Evolutionary conservation across 2,888 invertebrate genomes (phyloP).

Genomic region (Synergus umbraculus): DNA sequence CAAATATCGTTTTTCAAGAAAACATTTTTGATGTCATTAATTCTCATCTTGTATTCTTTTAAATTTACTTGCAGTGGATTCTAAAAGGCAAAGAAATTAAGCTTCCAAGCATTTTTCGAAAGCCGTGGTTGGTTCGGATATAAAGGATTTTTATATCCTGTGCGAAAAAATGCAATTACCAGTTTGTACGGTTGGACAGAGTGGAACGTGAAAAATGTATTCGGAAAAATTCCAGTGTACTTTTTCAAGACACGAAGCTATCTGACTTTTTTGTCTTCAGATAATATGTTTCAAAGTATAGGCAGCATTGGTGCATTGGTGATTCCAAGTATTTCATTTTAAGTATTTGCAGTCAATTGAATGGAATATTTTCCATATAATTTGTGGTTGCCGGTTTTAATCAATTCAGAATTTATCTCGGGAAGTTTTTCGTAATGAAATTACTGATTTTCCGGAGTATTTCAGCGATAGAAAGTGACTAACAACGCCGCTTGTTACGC

Average conservation of each 20-base stretch:
- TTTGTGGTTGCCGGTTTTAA: not conserved
- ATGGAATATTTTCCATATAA: not conserved
- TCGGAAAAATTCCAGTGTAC: constrained; percentile 24
- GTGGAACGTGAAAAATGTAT: constrained; percentile 28
- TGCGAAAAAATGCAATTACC: constrained; percentile 35
- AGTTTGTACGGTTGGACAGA: constrained; percentile 17
- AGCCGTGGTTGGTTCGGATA: constrained; percentile 1
- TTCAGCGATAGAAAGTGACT: constrained; percentile 3
- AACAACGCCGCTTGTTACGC: constrained; percentile 20
- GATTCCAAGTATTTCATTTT: not conserved
- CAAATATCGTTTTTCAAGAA: not conserved
- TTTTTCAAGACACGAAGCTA: constrained; percentile 12
- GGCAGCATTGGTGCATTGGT: not conserved
- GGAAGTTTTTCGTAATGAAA: not conserved
- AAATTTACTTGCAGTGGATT: not conserved
- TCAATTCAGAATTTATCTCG: constrained; percentile 7
- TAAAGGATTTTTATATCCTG: constrained; percentile 33
- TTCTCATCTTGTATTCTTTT: not conserved
- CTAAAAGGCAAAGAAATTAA: constrained; percentile 6
- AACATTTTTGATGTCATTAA: constrained; percentile 14
- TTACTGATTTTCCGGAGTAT: not conserved
- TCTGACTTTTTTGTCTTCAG: not conserved
- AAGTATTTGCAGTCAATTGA: too few relatives aligned
- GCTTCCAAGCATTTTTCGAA: constrained; percentile 33
- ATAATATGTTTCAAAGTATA: constrained; percentile 10